Evolutionary conservation across 2,888 invertebrate genomes (phyloP).

Genomic region (Volucella inanis): DNA sequence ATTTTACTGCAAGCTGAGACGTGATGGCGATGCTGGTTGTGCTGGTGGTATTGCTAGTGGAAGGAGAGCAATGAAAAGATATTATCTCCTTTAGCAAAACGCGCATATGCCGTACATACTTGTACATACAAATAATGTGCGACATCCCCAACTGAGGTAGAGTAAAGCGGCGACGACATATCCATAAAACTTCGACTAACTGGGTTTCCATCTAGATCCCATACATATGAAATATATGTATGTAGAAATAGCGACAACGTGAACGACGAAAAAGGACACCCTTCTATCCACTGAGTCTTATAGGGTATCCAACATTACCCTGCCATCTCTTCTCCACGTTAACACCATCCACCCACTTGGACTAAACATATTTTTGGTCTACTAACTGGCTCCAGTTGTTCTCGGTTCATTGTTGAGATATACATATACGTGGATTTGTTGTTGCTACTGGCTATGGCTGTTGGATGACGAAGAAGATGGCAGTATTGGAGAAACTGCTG

Average conservation of each 20-base stretch:
- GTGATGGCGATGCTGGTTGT: slow-evolving; percentile 1
- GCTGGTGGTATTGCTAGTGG: slow-evolving; percentile 4
- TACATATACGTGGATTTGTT: neutral
- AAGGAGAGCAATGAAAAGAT: slow-evolving; percentile 54
- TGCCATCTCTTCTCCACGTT: neutral
- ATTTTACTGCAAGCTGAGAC: slow-evolving; percentile 32
- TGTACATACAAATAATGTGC: slow-evolving; percentile 5
- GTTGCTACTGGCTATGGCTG: slow-evolving; percentile 10
- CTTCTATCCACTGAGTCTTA: slow-evolving; percentile 64
- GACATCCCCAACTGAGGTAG: no score
- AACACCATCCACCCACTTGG: neutral
- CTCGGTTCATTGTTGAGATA: slow-evolving; percentile 46
- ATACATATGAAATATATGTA: slow-evolving; percentile 46
- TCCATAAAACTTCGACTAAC: slow-evolving; percentile 69
- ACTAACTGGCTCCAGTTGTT: slow-evolving; percentile 74
- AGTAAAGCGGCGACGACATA: slow-evolving; percentile 60
- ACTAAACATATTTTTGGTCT: slow-evolving; percentile 55
- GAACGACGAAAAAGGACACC: slow-evolving; percentile 67
- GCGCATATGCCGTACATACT: slow-evolving; percentile 4
- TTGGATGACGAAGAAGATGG: slow-evolving; percentile 61
- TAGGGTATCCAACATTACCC: slow-evolving; percentile 1
- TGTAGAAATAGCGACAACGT: slow-evolving; percentile 55
- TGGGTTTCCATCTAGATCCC: slow-evolving; percentile 38
- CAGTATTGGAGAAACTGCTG: neutral
- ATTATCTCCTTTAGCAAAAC: slow-evolving; percentile 49